Percentiles rank a stretch among this genome's conserved stretches.
These are phyloP conservation scores for Fulmarus glacialis DNA, from an alignment of 2,113 vertebrate species.

Conservation along the genomic window DNA sequence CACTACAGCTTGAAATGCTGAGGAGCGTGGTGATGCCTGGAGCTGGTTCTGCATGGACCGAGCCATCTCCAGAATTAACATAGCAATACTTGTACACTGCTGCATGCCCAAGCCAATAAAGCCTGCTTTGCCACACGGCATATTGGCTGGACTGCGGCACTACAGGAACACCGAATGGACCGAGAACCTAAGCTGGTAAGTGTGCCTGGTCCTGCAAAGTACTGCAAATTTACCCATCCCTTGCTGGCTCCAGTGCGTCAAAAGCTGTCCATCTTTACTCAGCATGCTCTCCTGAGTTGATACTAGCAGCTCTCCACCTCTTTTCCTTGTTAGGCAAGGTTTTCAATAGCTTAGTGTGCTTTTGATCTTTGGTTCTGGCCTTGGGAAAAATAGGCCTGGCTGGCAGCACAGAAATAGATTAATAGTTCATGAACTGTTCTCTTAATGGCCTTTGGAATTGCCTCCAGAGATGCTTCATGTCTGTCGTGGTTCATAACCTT, in stretches of 20 bases:
- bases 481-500: not conserved
- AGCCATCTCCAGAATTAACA: not conserved
- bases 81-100: not conserved
- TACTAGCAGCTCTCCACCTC: not conserved
- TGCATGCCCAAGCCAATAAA: not conserved
- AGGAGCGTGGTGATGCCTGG: not conserved
- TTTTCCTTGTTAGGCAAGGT: not conserved
- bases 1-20: not conserved
- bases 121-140: not conserved
- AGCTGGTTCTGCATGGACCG: not conserved
- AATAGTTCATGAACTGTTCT: slow-evolving; percentile 28
- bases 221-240: not conserved
- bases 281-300: not conserved
- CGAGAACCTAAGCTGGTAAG: not conserved
- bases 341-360: not conserved
- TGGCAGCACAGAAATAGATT: not conserved
- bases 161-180: fast-evolving
- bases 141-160: not conserved
- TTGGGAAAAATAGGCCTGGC: not conserved
- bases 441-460: not conserved
- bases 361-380: not conserved
- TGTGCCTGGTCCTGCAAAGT: not conserved
- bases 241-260: not conserved
- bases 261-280: not conserved
- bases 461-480: not conserved